Evolutionary conservation across 2,113 vertebrate genomes (phyloP), one percentile per base, ranked within the genome.

Genomic region (Siphamia tubifer): DNA sequence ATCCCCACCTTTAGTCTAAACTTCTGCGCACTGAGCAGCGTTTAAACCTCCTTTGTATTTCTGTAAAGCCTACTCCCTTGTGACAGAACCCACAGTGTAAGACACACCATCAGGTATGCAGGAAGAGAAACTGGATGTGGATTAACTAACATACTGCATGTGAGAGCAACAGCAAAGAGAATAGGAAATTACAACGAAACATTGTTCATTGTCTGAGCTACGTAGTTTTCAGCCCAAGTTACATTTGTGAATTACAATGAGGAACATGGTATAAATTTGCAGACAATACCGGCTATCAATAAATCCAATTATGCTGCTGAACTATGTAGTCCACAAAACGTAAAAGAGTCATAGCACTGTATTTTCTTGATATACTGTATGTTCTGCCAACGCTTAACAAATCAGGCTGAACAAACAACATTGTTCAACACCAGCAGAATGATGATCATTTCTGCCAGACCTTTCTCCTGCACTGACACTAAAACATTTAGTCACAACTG

Each of bases 1-100:
- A 83, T 79, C 77, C 71, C 71, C 53, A 68, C 74, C 67, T 79
- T 78, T 58, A 67, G 66, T 71, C 32, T 72, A 82, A 74, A 83
- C 78, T 68, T 56, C 42, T 77, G n/a, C n/a, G 72, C 55, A 16
- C 62, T 68, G 82, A 83, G 72, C 77, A 58, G 6, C 44, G 32
- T 82, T 72, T 77, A 72, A 77, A 82, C 57, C 63, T 32, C 34
- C 61, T 76, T 57, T 65, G 64, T 81, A 42, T 81, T 67, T 68
- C 58, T 67, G 70, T 55, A 84, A 81, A 86, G 61, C 79, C 56
- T 49, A 32, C 64, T 71, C 70, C 63, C 76, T 39, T 19, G 45
- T 10, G 65, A 51, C 66, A 64, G 70, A 43, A 81, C 15, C 12
- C 55, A 21, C 58, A 35, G 67, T 13, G 17, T 39, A 67, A 68